A percentile compares a stretch with the other conserved stretches of the same genome.
These are phyloP conservation scores for Melanaphis sacchari DNA, from an alignment of 1,140 invertebrate species.

Conservation along the genomic window DNA sequence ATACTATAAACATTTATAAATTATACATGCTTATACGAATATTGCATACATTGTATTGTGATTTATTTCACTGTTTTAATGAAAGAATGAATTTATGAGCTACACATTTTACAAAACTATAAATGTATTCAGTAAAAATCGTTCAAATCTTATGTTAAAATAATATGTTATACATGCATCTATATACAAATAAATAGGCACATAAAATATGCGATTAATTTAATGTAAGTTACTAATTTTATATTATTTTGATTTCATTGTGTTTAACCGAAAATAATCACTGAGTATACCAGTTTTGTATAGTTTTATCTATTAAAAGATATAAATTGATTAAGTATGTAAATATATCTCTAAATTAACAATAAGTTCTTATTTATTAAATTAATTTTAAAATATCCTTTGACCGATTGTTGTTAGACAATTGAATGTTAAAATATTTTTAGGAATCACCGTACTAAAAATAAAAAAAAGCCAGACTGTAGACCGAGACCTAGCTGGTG, in stretches of 20 bases:
- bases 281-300: neutral
- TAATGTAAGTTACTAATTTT: neutral
- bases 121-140: neutral
- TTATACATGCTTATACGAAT: neutral
- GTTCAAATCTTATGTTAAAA: neutral
- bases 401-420: neutral
- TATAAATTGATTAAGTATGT: neutral
- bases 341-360: neutral
- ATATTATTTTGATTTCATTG: neutral
- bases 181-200: neutral
- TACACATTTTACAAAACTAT: neutral
- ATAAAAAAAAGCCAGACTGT: conserved; percentile 4
- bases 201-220: neutral
- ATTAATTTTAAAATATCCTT: neutral
- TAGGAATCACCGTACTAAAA: conserved; percentile 1
- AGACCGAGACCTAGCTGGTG: neutral
- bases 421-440: conserved; percentile 1
- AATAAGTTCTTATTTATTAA: neutral
- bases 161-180: neutral
- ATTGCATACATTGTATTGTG: neutral
- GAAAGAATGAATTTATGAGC: neutral
- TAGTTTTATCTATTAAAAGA: neutral
- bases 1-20: neutral
- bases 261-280: neutral
- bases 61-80: neutral